Conservation (phyloP, 2,888 invertebrate genomes). For the Craniophora ligustri region DNA sequence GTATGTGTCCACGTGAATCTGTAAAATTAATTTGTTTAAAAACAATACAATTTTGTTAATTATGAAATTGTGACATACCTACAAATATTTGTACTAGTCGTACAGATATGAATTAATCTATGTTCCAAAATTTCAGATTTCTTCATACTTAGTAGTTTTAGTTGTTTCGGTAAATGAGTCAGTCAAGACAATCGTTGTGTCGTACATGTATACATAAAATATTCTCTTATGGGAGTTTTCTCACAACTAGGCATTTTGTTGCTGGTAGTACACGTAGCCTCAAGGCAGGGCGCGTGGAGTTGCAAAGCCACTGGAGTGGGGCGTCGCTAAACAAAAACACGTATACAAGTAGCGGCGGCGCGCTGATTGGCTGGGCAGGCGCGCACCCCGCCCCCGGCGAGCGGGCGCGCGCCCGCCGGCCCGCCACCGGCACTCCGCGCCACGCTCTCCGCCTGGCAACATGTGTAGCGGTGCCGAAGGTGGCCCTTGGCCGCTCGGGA, state of each 20-base stretch:
- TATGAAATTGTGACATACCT: too few species aligned
- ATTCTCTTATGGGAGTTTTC: not conserved
- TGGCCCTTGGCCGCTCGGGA: slow-evolving; percentile 83
- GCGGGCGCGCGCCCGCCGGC: slow-evolving; percentile 52
- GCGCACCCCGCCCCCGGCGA: slow-evolving; percentile 55
- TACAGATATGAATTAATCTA: too few species aligned
- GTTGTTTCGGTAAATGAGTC: too few species aligned
- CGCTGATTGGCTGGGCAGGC: slow-evolving; percentile 74
- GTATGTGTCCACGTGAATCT: too few species aligned
- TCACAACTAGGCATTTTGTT: slow-evolving; percentile 48
- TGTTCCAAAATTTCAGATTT: too few species aligned
- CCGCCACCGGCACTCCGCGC: slow-evolving; percentile 70
- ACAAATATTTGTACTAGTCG: too few species aligned
- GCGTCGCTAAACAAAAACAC: slow-evolving; percentile 89
- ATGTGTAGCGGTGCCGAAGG: slow-evolving; percentile 88
- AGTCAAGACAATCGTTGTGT: too few species aligned
- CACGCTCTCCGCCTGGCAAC: slow-evolving; percentile 74
- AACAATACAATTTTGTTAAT: too few species aligned
- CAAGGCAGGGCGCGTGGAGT: slow-evolving; percentile 83
- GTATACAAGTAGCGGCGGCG: slow-evolving; percentile 78
- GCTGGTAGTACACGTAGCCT: slow-evolving; percentile 74
- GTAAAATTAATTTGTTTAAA: too few species aligned
- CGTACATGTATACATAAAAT: not conserved
- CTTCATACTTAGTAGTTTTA: too few species aligned
- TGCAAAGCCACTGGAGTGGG: slow-evolving; percentile 83